Evolutionary conservation across 2,888 invertebrate genomes (phyloP).

Genomic region (Drosophila limbata): DNA sequence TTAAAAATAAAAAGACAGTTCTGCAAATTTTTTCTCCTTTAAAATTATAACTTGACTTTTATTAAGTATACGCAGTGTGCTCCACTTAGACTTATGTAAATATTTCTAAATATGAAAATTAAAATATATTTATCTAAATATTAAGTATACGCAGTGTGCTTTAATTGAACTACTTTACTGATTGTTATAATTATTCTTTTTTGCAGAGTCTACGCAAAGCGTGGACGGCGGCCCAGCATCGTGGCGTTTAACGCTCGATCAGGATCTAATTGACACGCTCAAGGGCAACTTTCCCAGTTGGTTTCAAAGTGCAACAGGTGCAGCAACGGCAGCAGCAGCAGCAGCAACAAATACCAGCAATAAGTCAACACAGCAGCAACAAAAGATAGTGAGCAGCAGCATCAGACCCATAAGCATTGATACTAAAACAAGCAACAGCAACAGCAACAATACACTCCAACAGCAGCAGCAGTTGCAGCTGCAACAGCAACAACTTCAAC

Average conservation of each 20-base stretch:
- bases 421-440: slow-evolving; percentile 61
- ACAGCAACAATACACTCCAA: slow-evolving; percentile 76
- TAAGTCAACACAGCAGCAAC: slow-evolving; percentile 25
- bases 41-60: too few relatives aligned
- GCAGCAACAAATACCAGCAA: slow-evolving; percentile 23
- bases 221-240: slow-evolving; percentile 92
- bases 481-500: slow-evolving; percentile 57
- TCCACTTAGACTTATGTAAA: background rate
- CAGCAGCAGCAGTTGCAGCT: slow-evolving; percentile 59
- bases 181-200: slow-evolving; percentile 19
- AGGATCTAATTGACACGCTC: slow-evolving; percentile 96
- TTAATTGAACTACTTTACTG: background rate
- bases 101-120: background rate
- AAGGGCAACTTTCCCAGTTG: slow-evolving; percentile 97
- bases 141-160: slow-evolving; percentile 10
- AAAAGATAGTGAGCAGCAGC: slow-evolving; percentile 37
- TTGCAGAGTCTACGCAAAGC: slow-evolving; percentile 91
- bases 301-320: slow-evolving; percentile 88
- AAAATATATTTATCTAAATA: background rate
- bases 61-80: background rate
- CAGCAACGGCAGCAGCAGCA: slow-evolving; percentile 39
- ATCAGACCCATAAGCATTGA: slow-evolving; percentile 71
- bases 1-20: too few relatives aligned
- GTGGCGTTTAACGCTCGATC: slow-evolving; percentile 97
- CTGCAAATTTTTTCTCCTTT: too few relatives aligned